Evolutionary conservation across 2,113 vertebrate genomes (phyloP).

Genomic region (Nycticorax nycticorax): DNA sequence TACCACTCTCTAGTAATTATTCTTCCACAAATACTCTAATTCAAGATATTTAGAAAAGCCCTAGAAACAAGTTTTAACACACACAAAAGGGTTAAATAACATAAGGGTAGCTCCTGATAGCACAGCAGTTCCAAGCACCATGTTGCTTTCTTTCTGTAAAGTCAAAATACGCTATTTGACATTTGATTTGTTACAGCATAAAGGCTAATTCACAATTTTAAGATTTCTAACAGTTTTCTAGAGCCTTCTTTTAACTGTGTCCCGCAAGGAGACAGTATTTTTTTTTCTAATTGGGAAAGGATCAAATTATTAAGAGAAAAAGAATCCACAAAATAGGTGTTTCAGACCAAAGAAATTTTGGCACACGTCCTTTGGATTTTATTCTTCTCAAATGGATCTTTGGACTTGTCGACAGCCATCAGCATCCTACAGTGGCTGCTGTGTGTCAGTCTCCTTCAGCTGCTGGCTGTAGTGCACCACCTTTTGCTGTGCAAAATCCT

Average conservation of each 20-base stretch:
- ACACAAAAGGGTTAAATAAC: not conserved
- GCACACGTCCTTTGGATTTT: not conserved
- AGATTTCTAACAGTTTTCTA: not conserved
- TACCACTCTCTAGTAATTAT: not conserved
- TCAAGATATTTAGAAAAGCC: not conserved
- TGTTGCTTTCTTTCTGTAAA: not conserved
- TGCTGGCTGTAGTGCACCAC: not conserved
- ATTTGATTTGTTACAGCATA: not conserved
- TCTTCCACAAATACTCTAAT: not conserved
- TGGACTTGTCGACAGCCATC: fast-evolving
- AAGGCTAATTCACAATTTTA: not conserved
- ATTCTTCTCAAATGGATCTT: not conserved
- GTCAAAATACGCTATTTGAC: not conserved
- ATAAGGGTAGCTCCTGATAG: not conserved
- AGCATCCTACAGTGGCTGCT: not conserved
- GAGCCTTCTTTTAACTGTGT: not conserved
- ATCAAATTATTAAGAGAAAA: not conserved
- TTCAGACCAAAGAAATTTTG: not conserved
- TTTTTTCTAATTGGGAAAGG: not conserved
- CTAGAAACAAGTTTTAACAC: not conserved
- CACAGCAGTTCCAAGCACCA: not conserved
- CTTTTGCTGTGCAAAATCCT: not conserved
- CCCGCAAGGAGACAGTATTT: fast-evolving
- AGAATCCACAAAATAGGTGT: not conserved
- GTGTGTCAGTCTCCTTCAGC: not conserved